Evolutionary conservation across 1,140 invertebrate genomes (phyloP), one percentile per base, ranked within the genome.

Genomic region (Cherax destructor): DNA sequence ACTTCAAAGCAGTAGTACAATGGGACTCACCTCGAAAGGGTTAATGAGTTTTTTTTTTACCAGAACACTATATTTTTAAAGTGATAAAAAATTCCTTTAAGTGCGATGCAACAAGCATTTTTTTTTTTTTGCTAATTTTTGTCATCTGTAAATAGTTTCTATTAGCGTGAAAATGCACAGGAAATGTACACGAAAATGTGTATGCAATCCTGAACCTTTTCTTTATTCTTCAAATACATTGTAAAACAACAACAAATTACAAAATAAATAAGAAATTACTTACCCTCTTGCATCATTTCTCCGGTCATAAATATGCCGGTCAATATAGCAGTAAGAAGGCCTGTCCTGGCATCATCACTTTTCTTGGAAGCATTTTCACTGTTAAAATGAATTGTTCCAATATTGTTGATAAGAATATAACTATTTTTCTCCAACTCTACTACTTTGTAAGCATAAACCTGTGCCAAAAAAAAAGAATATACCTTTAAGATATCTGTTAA

Each of bases 391-490:
- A 3, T 59, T 0, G 9, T 78, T 0, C 24, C 24, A 47, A 86
- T 10, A 18, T 30, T 86, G 74, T 86, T 86, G 50, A 86, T 41
- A 74, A 86, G 18, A 52, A 86, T 86, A 52, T 59, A 86, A 11
- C 59, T 56, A 21, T 76, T 47, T 50, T 78, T 86, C 24, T 77
- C 50, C 7, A 59, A 59, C 21, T 24, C 69, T 3, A 78, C 50
- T 10, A 86, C 76, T 59, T 78, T 61, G 74, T 86, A 86, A 21
- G 65, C 85, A 61, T 59, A 86, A n/a, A 86, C 72, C 74, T 86
- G 85, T 41, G 30, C 30, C 30, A 49, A 24, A 47, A 49, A 24
- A 18, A 61, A 24, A 30, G 7, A 41, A 50, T 79, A 18, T 18
- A 9, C 1, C 49, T 47, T 47, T 1, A 13, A 41, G 30, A 13